Conservation (phyloP, 2,888 invertebrate genomes). For the Protodeltote pygarga region DNA sequence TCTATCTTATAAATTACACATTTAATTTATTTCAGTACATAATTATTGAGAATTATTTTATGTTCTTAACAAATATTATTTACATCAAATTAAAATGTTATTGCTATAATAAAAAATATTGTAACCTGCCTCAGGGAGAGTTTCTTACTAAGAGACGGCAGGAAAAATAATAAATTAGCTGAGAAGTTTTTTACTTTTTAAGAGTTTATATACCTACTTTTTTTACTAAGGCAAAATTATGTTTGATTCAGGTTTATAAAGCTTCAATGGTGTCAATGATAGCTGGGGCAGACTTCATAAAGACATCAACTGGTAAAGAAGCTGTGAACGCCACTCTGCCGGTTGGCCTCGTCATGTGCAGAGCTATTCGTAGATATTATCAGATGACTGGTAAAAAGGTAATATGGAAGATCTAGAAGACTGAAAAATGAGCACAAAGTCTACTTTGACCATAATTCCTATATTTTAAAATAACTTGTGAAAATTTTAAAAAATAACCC, state of each 20-base stretch:
- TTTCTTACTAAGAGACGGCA: no score
- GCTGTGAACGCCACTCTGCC: conserved; percentile 96
- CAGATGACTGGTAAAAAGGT: conserved; percentile 90
- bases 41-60: no score
- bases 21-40: no score
- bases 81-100: no score
- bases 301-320: conserved; percentile 99
- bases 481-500: no score
- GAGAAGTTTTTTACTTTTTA: neutral
- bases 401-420: conserved; percentile 5
- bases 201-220: neutral
- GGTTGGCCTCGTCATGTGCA: conserved; percentile 96
- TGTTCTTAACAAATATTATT: no score
- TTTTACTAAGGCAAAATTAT: neutral
- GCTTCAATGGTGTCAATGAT: conserved; percentile 96
- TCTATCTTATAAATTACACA: neutral
- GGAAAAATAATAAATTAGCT: no score
- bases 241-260: conserved; percentile 90
- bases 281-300: conserved; percentile 99
- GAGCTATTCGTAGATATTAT: conserved; percentile 94
- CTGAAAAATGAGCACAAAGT: neutral
- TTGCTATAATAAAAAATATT: neutral
- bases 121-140: no score
- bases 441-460: no score
- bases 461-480: no score